These are phyloP conservation scores for Pimpla rufipes DNA, from an alignment of 2,888 invertebrate genomes.

Conservation along the genomic window DNA sequence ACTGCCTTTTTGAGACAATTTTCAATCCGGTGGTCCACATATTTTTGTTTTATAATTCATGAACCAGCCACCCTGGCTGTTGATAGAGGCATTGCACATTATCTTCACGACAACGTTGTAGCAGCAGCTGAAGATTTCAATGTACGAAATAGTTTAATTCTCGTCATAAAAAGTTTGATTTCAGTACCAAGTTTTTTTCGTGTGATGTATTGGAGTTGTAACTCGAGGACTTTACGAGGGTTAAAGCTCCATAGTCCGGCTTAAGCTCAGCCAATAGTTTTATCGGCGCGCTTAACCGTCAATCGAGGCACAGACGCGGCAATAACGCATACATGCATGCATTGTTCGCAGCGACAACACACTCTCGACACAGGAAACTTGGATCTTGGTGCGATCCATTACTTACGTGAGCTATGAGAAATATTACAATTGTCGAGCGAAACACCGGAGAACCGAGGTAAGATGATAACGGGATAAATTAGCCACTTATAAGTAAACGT, in stretches of 20 bases:
- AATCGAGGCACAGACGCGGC: constrained; percentile 20
- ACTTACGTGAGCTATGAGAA: constrained; percentile 21
- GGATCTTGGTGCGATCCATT: constrained; percentile 5
- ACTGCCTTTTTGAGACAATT: neutral
- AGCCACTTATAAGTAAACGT: neutral
- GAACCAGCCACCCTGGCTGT: neutral
- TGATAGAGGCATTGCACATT: neutral
- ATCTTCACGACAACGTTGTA: neutral
- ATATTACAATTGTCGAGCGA: constrained; percentile 24
- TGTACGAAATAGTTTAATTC: neutral
- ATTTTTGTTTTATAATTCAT: neutral
- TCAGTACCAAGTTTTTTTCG: constrained; percentile 3
- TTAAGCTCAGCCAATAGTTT: constrained; percentile 16
- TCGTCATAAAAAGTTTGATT: neutral
- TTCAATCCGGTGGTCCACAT: neutral
- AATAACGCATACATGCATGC: constrained; percentile 8
- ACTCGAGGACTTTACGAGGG: neutral
- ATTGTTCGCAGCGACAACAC: constrained; percentile 5
- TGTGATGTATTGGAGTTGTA: neutral
- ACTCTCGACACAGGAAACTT: constrained; percentile 1
- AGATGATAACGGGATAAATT: neutral
- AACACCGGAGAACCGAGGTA: constrained; percentile 26
- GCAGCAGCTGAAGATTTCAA: neutral
- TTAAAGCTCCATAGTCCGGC: neutral
- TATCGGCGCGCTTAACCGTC: constrained; percentile 31